phyloP scores from a whole-genome alignment of 35 echinoderm and acorn worm species.

The Heliocidaris erythrogramma region DNA sequence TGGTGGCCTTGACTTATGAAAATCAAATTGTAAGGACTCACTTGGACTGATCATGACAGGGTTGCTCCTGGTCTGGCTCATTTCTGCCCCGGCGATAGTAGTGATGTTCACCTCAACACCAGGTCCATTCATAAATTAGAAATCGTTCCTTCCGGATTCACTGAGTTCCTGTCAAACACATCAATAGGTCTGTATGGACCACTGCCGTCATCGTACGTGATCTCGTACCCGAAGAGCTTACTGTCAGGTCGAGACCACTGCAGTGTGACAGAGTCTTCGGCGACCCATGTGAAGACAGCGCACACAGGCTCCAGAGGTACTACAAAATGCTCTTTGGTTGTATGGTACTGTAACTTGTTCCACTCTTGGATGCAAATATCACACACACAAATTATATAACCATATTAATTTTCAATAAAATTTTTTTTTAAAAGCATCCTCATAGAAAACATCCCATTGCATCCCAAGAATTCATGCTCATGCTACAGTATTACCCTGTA shows the following conservation, averaged over 20 bases:
- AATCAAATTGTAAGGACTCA: neutral
- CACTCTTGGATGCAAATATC: too few species aligned
- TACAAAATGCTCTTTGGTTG: neutral
- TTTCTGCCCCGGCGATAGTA: neutral
- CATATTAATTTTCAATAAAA: too few species aligned
- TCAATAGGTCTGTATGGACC: neutral
- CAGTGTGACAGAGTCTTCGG: neutral
- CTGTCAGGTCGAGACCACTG: slow-evolving; percentile 13
- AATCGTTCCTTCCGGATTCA: neutral
- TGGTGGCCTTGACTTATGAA: too few species aligned
- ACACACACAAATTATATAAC: too few species aligned
- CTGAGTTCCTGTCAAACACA: neutral
- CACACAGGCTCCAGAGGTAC: neutral
- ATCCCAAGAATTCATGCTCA: too few species aligned
- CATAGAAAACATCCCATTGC: too few species aligned
- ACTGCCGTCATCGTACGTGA: neutral
- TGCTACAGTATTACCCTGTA: too few species aligned
- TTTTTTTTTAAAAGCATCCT: too few species aligned
- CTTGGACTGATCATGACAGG: slow-evolving; percentile 25
- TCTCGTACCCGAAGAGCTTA: neutral
- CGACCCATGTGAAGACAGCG: neutral
- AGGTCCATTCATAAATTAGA: neutral
- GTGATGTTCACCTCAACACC: neutral
- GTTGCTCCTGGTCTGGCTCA: neutral
- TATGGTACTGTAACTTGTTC: too few species aligned